A percentile compares a stretch with the other conserved stretches of the same genome.
Evolutionary conservation across 2,797 vertebrate genomes (phyloP).

Genomic region (Gymnothorax reevesii): DNA sequence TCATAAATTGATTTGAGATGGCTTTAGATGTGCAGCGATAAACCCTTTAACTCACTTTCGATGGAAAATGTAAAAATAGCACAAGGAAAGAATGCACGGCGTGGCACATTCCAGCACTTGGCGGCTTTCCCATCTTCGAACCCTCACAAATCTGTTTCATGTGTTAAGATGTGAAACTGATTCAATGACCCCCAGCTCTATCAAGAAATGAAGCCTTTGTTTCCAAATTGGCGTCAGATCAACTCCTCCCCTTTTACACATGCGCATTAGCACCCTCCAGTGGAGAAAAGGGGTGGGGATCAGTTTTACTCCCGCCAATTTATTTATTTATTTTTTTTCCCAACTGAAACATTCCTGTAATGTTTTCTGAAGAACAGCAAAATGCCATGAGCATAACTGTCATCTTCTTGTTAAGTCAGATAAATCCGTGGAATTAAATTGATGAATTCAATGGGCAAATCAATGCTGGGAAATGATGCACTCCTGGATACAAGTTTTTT

Average conservation of each 20-base stretch:
- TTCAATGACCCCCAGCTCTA: background rate
- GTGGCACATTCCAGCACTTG: background rate
- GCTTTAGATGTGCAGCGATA: background rate
- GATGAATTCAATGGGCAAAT: too few species aligned
- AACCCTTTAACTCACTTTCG: background rate
- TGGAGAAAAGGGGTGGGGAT: slow-evolving; percentile 29
- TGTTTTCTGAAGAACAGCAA: too few species aligned
- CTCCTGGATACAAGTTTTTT: too few species aligned
- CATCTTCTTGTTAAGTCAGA: too few species aligned
- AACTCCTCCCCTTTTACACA: background rate
- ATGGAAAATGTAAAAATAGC: background rate
- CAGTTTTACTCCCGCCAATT: background rate
- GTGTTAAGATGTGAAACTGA: background rate
- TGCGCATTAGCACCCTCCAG: slow-evolving; percentile 38
- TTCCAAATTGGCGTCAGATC: slow-evolving; percentile 13
- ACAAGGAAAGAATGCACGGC: background rate
- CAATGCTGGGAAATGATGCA: too few species aligned
- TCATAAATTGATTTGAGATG: background rate
- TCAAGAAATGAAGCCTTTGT: background rate
- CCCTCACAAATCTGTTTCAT: background rate
- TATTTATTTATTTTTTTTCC: background rate
- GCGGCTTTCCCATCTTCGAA: background rate
- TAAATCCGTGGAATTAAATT: too few species aligned
- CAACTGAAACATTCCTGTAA: too few species aligned
- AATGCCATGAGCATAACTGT: too few species aligned